Conservation (phyloP, 2,888 invertebrate species). For the Cataglyphis altisquamis region DNA sequence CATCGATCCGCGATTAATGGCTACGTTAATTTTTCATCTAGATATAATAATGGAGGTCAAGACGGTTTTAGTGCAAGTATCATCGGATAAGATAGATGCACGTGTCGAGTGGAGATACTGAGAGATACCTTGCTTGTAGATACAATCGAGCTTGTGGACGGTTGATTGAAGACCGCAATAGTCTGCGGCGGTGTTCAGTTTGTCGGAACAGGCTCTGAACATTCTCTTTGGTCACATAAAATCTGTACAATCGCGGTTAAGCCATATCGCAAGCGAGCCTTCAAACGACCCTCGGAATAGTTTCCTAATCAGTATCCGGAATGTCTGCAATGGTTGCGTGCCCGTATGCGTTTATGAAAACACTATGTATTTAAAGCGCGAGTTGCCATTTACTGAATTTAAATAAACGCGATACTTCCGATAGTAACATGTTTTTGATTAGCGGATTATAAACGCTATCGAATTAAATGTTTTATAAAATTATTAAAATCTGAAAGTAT, state of each 20-base stretch:
- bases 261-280: conserved; percentile 24
- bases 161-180: conserved; percentile 73
- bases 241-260: conserved; percentile 59
- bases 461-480: neutral
- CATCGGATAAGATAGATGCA: conserved; percentile 59
- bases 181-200: conserved; percentile 65
- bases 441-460: neutral
- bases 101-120: conserved; percentile 69
- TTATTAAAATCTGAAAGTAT: neutral
- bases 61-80: conserved; percentile 29
- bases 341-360: conserved; percentile 1
- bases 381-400: conserved; percentile 8
- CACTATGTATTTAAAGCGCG: neutral
- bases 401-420: neutral
- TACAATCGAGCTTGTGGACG: conserved; percentile 62
- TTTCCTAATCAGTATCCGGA: conserved; percentile 42
- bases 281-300: conserved; percentile 24
- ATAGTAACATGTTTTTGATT: neutral
- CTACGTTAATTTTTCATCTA: conserved; percentile 11
- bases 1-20: conserved; percentile 38
- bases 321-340: conserved; percentile 16
- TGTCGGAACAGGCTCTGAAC: conserved; percentile 64
- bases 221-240: conserved; percentile 64
- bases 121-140: conserved; percentile 57
- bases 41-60: conserved; percentile 68